Evolutionary conservation across 2,888 invertebrate species (phyloP).

Genomic region (Chaitophorus viminalis): DNA sequence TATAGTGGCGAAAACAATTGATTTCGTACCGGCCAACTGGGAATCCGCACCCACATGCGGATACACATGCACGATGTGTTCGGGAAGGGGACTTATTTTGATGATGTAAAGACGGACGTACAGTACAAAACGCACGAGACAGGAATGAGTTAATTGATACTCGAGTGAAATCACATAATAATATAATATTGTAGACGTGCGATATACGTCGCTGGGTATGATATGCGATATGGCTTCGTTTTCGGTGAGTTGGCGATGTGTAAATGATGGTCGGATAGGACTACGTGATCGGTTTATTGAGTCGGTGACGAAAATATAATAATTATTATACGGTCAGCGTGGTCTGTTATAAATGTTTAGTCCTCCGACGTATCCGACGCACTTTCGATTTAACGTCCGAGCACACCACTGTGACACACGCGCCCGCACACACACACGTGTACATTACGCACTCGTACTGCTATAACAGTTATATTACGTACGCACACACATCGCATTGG

Average conservation of each 20-base stretch:
- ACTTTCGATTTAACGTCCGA: conserved; percentile 47
- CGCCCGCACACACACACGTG: too few species aligned
- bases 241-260: background rate
- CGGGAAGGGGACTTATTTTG: background rate
- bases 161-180: conserved; percentile 30
- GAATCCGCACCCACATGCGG: background rate
- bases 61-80: background rate
- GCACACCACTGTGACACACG: background rate
- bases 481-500: background rate
- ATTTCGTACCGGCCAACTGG: background rate
- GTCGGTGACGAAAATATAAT: background rate
- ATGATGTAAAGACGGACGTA: background rate
- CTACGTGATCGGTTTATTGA: conserved; percentile 46
- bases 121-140: conserved; percentile 13
- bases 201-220: background rate
- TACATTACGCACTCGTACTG: background rate
- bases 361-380: background rate
- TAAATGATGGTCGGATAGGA: background rate
- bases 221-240: background rate
- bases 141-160: conserved; percentile 26
- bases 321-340: background rate
- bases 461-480: background rate
- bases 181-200: background rate
- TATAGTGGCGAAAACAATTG: conserved; percentile 29
- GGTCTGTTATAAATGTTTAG: conserved; percentile 39